Conservation (phyloP, 1,140 invertebrate genomes). For the Aphelenchoides besseyi region DNA sequence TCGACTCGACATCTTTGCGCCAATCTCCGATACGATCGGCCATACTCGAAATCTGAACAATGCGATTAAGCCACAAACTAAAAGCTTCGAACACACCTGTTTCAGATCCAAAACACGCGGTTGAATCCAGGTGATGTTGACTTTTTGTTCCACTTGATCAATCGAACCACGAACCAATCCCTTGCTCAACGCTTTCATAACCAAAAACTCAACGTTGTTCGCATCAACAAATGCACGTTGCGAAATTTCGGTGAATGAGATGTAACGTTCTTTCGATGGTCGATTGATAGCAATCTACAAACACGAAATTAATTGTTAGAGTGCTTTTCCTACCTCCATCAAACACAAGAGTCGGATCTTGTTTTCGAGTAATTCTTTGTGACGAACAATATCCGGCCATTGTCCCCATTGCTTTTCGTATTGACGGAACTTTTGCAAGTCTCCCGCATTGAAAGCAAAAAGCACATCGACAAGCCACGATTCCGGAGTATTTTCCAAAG, state of each 20-base stretch:
- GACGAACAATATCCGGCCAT: conserved; percentile 81
- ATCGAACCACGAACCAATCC: conserved; percentile 88
- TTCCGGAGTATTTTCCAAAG: conserved; percentile 76
- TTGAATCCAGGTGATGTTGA: conserved; percentile 85
- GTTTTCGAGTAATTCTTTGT: conserved; percentile 74
- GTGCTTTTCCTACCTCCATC: conserved; percentile 90
- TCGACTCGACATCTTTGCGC: conserved; percentile 23
- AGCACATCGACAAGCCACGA: conserved; percentile 85
- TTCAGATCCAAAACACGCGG: conserved; percentile 78
- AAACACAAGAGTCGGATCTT: conserved; percentile 91
- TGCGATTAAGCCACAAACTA: neutral
- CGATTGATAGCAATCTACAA: conserved; percentile 72
- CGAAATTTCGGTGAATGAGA: conserved; percentile 87
- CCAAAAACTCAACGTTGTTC: conserved; percentile 79
- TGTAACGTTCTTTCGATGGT: conserved; percentile 71
- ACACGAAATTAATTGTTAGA: conserved; percentile 8
- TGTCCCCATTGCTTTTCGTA: conserved; percentile 76
- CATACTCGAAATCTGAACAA: conserved; percentile 39
- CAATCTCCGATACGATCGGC: conserved; percentile 44
- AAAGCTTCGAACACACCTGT: conserved; percentile 38
- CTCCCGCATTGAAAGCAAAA: conserved; percentile 85
- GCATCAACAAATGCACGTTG: conserved; percentile 76
- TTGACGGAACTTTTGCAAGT: conserved; percentile 79
- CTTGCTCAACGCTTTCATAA: conserved; percentile 96
- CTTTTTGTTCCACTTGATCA: conserved; percentile 80